Conservation (phyloP, 2,113 vertebrate species). For the Alces alces region DNA sequence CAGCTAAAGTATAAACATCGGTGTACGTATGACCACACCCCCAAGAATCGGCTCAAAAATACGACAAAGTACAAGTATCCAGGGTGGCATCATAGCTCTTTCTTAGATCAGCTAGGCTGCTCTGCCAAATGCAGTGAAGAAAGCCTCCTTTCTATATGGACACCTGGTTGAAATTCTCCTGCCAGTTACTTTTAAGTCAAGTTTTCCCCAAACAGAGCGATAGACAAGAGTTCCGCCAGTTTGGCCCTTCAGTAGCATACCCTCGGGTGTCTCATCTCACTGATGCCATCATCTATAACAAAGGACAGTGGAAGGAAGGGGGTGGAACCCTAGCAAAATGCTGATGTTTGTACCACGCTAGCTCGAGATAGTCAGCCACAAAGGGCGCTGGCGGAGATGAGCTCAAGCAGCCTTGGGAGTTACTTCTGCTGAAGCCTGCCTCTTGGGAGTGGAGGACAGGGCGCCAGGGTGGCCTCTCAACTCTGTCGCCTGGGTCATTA, state of each 20-base stretch:
- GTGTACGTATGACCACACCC: neutral
- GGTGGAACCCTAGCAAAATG: neutral
- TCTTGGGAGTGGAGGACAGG: neutral
- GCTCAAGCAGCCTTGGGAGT: neutral
- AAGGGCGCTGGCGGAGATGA: neutral
- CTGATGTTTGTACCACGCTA: neutral
- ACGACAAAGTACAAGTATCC: neutral
- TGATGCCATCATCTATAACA: neutral
- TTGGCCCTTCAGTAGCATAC: neutral
- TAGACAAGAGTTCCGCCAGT: neutral
- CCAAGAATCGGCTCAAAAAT: neutral
- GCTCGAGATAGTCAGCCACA: neutral
- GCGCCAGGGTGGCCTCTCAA: neutral
- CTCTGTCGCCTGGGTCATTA: neutral
- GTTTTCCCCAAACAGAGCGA: neutral
- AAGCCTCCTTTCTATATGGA: neutral
- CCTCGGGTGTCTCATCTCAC: neutral
- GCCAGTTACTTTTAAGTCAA: neutral
- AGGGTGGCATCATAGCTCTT: neutral
- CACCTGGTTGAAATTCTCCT: neutral
- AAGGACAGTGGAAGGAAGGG: neutral
- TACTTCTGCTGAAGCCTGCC: neutral
- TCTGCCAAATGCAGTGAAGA: neutral
- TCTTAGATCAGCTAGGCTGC: neutral
- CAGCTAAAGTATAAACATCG: neutral